phyloP scores from a whole-genome alignment of 1,140 invertebrate genomes.

The Ganaspis sp. region DNA sequence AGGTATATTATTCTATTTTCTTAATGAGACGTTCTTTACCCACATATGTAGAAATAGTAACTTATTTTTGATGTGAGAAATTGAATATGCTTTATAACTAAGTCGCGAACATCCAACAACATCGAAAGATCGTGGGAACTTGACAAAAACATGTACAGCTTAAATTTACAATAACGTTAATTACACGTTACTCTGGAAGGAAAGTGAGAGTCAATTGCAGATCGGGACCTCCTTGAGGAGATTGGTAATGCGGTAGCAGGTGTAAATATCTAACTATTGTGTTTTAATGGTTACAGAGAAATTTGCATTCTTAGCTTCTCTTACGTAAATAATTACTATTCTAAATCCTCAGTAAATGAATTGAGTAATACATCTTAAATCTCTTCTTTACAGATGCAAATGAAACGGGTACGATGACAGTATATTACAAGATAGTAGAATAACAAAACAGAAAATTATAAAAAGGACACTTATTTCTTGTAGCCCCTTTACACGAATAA shows the following conservation, averaged over 20 bases:
- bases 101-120: neutral
- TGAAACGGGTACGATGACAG: no score
- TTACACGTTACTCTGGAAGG: neutral
- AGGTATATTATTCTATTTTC: no score
- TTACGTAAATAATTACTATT: neutral
- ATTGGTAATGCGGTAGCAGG: constrained; percentile 4
- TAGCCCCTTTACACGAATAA: no score
- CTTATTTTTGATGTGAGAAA: neutral
- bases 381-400: neutral
- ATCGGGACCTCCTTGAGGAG: neutral
- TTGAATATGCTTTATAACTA: neutral
- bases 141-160: neutral
- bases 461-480: no score
- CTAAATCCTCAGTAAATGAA: neutral
- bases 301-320: neutral
- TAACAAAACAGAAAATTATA: no score
- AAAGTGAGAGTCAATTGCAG: neutral
- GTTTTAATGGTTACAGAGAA: neutral
- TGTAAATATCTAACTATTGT: neutral
- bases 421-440: neutral
- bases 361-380: neutral
- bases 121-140: constrained; percentile 6
- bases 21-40: no score
- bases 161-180: constrained; percentile 20
- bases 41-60: neutral